phyloP scores from a whole-genome alignment of 2,113 vertebrate species.

The Puntigrus tetrazona region DNA sequence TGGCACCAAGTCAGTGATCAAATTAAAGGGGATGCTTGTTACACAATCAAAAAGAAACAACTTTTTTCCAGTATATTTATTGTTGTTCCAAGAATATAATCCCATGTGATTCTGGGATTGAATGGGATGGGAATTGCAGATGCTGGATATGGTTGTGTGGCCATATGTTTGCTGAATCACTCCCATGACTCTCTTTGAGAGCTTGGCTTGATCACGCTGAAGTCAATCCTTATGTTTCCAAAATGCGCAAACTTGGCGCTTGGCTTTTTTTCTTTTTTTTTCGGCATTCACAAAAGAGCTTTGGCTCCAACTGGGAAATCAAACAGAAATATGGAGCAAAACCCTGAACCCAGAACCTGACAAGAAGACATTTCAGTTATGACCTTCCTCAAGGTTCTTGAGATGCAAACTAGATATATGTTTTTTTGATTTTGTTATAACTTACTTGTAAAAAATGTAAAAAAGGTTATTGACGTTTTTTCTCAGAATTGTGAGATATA shows the following conservation, averaged over 20 bases:
- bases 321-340: constrained; percentile 30
- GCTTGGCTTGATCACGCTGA: constrained; percentile 13
- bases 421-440: neutral
- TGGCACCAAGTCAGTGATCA: constrained; percentile 28
- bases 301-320: constrained; percentile 50
- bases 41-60: neutral
- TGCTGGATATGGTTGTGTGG: constrained; percentile 40
- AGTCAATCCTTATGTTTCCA: constrained; percentile 13
- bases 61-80: constrained; percentile 9
- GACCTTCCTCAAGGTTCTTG: neutral
- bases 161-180: constrained; percentile 45
- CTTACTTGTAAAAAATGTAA: too few species aligned
- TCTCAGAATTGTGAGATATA: too few species aligned
- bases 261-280: constrained; percentile 3
- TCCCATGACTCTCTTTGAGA: constrained; percentile 51
- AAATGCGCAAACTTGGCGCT: constrained; percentile 21
- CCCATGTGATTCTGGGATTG: neutral
- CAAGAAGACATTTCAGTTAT: neutral
- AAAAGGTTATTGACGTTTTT: too few species aligned
- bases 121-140: constrained; percentile 13
- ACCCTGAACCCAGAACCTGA: neutral
- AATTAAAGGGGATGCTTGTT: constrained; percentile 35
- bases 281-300: constrained; percentile 1
- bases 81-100: constrained; percentile 47
- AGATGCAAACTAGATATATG: neutral